A percentile compares a stretch with the other conserved stretches of the same genome.
Conservation (phyloP, 2,888 invertebrate genomes). For the Steinernema carpocapsae region DNA sequence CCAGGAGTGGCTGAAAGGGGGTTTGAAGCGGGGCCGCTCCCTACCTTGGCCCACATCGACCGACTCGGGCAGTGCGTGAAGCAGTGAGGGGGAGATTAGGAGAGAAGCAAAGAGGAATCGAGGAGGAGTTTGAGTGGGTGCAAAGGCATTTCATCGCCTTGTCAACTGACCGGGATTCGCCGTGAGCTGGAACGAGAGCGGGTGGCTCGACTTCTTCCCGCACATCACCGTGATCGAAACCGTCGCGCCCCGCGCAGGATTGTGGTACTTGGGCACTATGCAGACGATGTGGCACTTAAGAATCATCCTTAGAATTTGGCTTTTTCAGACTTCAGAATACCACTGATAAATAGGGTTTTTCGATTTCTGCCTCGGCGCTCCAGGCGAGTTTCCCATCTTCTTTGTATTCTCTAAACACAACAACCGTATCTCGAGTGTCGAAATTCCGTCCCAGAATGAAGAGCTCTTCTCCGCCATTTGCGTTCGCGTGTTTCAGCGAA, state of each 20-base stretch:
- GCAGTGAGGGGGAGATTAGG: conserved; percentile 4
- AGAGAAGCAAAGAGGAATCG: conserved; percentile 21
- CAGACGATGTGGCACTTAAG: conserved; percentile 71
- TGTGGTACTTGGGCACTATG: conserved; percentile 69
- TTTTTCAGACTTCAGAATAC: no score
- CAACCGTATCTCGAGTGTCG: conserved; percentile 69
- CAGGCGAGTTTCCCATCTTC: conserved; percentile 67
- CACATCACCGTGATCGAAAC: conserved; percentile 70
- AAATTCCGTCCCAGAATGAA: conserved; percentile 72
- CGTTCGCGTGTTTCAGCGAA: conserved; percentile 66
- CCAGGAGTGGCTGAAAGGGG: conserved; percentile 17
- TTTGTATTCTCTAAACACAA: conserved; percentile 69
- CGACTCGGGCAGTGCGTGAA: conserved; percentile 11
- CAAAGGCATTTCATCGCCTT: conserved; percentile 30
- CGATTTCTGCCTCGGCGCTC: conserved; percentile 70
- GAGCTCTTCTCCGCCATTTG: conserved; percentile 69
- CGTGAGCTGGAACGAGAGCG: conserved; percentile 69
- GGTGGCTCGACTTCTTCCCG: conserved; percentile 69
- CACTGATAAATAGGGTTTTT: conserved; percentile 69
- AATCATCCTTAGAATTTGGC: no score
- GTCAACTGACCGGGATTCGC: conserved; percentile 48
- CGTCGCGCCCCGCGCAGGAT: conserved; percentile 55
- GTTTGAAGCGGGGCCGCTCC: conserved; percentile 9
- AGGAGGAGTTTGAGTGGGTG: neutral
- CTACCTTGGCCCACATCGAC: conserved; percentile 29